Evolutionary conservation across 2,888 invertebrate species (phyloP).

Genomic region (Phragmatobia fuliginosa): DNA sequence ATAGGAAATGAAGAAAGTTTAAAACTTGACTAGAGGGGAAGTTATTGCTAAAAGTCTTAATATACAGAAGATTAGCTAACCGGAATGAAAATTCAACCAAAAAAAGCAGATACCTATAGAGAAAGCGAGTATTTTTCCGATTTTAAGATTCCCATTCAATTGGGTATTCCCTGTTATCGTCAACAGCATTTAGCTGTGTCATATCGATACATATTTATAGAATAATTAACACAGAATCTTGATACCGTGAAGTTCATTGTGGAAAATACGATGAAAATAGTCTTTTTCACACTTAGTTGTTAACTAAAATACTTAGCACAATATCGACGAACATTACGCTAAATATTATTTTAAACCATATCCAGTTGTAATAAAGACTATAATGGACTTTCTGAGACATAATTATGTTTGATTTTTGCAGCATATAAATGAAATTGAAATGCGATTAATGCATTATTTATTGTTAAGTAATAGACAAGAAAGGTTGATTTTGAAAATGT

Average conservation of each 20-base stretch:
- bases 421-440: constrained; percentile 5
- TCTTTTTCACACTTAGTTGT: background rate
- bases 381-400: background rate
- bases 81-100: too few species aligned
- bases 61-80: too few species aligned
- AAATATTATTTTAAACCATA: background rate
- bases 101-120: too few species aligned
- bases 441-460: constrained; percentile 3
- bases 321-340: background rate
- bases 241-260: background rate
- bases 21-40: too few species aligned
- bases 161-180: background rate
- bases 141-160: background rate
- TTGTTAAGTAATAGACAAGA: constrained; percentile 2
- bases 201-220: background rate
- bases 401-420: background rate
- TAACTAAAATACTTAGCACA: constrained; percentile 5
- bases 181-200: background rate
- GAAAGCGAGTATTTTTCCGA: background rate
- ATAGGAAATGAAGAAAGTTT: too few species aligned
- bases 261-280: constrained; percentile 8
- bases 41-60: too few species aligned
- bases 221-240: constrained; percentile 7
- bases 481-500: background rate
- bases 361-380: background rate